These are phyloP conservation scores for Brachionus rotundiformis DNA, from an alignment of 1,140 invertebrate species.

Conservation along the genomic window DNA sequence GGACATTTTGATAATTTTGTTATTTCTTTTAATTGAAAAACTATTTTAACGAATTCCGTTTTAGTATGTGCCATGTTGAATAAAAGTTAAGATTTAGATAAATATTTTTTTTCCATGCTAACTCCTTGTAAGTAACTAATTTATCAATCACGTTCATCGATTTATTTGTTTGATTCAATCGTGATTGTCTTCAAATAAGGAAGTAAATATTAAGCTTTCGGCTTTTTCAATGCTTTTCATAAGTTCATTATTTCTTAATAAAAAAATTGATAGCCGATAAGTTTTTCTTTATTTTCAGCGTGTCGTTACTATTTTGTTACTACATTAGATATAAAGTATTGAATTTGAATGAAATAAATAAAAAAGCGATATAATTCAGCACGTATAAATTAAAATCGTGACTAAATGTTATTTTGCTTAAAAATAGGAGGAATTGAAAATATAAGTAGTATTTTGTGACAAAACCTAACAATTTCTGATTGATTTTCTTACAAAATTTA, in stretches of 20 bases:
- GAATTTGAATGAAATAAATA: no score
- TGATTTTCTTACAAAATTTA: background rate
- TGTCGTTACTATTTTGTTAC: no score
- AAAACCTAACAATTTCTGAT: background rate
- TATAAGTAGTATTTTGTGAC: background rate
- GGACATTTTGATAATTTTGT: no score
- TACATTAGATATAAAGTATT: no score
- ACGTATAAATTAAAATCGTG: slow-evolving; percentile 29
- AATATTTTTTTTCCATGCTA: background rate
- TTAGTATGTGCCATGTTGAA: slow-evolving; percentile 15
- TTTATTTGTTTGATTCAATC: slow-evolving; percentile 1
- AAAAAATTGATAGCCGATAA: background rate
- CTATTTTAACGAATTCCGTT: slow-evolving; percentile 15
- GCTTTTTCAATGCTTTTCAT: background rate
- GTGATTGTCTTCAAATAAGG: background rate
- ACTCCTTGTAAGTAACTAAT: background rate
- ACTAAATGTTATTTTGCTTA: background rate
- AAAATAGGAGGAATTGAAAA: background rate
- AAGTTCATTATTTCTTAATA: slow-evolving; percentile 3
- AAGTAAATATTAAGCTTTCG: slow-evolving; percentile 35
- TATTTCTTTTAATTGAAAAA: no score
- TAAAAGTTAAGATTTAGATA: slow-evolving; percentile 11
- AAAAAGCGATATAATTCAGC: background rate
- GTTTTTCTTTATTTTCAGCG: background rate
- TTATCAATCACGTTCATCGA: background rate